Evolutionary conservation across 2,113 vertebrate species (phyloP).

Genomic region (Terrapene triunguis): DNA sequence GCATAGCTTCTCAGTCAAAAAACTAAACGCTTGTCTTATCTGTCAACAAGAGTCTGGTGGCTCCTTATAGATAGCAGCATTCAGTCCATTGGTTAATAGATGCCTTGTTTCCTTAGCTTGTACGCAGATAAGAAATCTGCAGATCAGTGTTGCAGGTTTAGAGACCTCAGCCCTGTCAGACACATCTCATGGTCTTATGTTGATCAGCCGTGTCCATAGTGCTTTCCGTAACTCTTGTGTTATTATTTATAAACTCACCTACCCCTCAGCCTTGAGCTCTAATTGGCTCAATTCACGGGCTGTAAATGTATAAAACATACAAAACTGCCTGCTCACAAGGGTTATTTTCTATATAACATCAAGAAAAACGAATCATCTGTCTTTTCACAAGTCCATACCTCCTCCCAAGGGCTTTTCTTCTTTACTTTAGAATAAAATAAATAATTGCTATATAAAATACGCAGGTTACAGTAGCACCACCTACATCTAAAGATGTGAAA

Average conservation of each 20-base stretch:
- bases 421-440: background rate
- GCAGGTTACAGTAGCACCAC: background rate
- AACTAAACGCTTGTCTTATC: background rate
- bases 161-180: background rate
- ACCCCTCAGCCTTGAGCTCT: background rate
- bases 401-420: background rate
- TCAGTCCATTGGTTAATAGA: slow-evolving; percentile 22
- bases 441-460: background rate
- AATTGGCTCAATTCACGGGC: background rate
- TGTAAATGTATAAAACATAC: background rate
- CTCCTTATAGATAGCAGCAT: background rate
- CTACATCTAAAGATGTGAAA: background rate
- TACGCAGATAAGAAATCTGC: slow-evolving; percentile 8
- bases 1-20: background rate
- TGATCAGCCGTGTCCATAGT: background rate
- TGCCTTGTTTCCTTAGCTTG: background rate
- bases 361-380: background rate
- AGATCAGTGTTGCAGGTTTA: background rate
- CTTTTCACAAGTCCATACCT: background rate
- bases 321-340: background rate
- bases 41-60: background rate
- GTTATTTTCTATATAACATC: background rate
- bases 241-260: slow-evolving; percentile 4
- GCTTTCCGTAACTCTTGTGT: background rate
- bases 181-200: background rate